These are phyloP conservation scores for Pteronura brasiliensis DNA, from an alignment of 2,113 vertebrate species.

Conservation along the genomic window DNA sequence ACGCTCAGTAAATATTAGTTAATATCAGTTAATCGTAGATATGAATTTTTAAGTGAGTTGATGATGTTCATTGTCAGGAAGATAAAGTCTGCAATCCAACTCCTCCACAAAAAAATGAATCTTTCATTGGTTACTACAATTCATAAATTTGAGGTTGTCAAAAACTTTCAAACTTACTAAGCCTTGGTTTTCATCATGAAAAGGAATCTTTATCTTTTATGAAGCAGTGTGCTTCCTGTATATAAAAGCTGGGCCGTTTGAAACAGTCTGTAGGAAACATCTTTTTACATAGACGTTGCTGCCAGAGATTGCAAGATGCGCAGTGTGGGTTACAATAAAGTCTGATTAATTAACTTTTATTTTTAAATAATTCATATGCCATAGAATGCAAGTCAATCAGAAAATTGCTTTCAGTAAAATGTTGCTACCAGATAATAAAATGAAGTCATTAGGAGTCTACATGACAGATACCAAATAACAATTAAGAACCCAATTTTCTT, in stretches of 20 bases:
- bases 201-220: not conserved
- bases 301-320: not conserved
- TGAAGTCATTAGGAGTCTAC: conserved; percentile 42
- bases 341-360: conserved; percentile 37
- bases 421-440: conserved; percentile 60
- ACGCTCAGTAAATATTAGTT: not conserved
- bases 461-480: conserved; percentile 1
- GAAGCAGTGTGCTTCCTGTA: not conserved
- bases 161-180: not conserved
- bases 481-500: conserved; percentile 43
- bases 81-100: not conserved
- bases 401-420: conserved; percentile 58
- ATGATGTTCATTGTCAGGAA: not conserved
- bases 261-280: not conserved
- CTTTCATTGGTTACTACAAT: not conserved
- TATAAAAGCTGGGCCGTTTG: not conserved
- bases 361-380: conserved; percentile 50
- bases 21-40: not conserved
- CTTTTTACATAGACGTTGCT: not conserved
- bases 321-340: not conserved
- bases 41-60: not conserved
- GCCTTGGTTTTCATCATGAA: not conserved
- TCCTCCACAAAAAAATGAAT: not conserved
- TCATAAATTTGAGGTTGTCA: not conserved
- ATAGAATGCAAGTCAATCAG: conserved; percentile 62